These are phyloP conservation scores for Habrosyne pyritoides DNA, from an alignment of 2,888 invertebrate species.

Conservation along the genomic window DNA sequence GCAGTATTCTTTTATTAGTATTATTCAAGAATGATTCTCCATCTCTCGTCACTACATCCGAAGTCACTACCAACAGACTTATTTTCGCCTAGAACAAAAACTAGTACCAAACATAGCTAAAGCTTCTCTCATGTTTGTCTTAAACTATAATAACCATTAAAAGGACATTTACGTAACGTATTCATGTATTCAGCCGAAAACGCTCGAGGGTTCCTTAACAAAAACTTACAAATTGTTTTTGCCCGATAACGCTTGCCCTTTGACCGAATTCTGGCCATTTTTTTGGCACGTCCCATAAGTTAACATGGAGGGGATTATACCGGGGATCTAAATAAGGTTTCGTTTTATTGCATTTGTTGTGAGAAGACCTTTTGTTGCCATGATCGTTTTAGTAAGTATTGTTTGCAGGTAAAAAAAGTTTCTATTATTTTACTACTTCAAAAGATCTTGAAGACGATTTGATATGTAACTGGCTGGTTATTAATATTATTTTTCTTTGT, in stretches of 20 bases:
- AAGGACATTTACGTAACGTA: constrained; percentile 35
- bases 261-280: constrained; percentile 34
- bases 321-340: constrained; percentile 24
- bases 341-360: constrained; percentile 30
- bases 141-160: background rate
- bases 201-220: constrained; percentile 46
- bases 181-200: constrained; percentile 58
- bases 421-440: too few relatives aligned
- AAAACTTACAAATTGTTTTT: constrained; percentile 71
- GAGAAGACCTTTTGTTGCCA: constrained; percentile 15
- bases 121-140: background rate
- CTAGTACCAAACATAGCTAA: too few relatives aligned
- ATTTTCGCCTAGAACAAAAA: too few relatives aligned
- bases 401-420: too few relatives aligned
- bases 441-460: too few relatives aligned
- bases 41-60: too few relatives aligned
- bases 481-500: too few relatives aligned
- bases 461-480: too few relatives aligned
- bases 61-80: too few relatives aligned
- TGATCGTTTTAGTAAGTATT: constrained; percentile 11
- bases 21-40: too few relatives aligned
- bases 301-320: constrained; percentile 21
- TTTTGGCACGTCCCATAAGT: constrained; percentile 36
- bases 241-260: constrained; percentile 49
- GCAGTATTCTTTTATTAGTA: too few relatives aligned